Evolutionary conservation across 2,797 vertebrate species (phyloP), one percentile per base, ranked within the genome.

Genomic region (Takifugu rubripes): DNA sequence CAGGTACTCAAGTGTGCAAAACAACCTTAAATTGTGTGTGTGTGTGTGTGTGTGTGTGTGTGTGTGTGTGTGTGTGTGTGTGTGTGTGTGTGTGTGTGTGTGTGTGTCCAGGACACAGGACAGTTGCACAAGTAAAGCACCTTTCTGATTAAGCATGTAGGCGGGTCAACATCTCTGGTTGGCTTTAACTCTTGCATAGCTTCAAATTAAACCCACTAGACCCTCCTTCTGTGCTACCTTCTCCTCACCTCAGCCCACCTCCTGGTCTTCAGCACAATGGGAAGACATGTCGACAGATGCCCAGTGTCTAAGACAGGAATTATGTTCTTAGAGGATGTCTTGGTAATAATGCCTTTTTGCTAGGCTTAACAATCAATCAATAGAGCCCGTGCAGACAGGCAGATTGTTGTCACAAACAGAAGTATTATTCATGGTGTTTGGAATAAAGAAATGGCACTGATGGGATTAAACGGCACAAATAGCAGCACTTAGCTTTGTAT

Each of bases 231-330:
- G 81, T 63, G 49, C 75, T 82, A 71, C 85, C 82, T 73, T 68
- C 82, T 78, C 78, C 43, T 65, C 68, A 64, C 87, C 85, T 78
- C 77, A 76, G 81, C 75, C 86, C 75, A 85, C 86, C 85, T 72
- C 67, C 85, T 52, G 52, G 79, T 72, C 68, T 84, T 78, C 57
- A 69, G 81, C 76, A 78, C 64, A 86, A 74, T 54, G 16, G 44
- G 5, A 59, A 62, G 77, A 89, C 90, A 92, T 86, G 83, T 86
- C 88, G 91, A 86, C 93, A 94, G 92, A 93, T 94, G 93, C 89
- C 88, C 73, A 42, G 66, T 8, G 70, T 92, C 92, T 92, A 89
- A 92, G 83, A 92, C 84, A 74, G 90, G 89, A 90, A 91, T 93
- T 92, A 92, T 92, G 88, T 89, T 86, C 90, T 92, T 92, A 92